Evolutionary conservation across 2,888 invertebrate species (phyloP).

Genomic region (Lissocephala sabroskyi): DNA sequence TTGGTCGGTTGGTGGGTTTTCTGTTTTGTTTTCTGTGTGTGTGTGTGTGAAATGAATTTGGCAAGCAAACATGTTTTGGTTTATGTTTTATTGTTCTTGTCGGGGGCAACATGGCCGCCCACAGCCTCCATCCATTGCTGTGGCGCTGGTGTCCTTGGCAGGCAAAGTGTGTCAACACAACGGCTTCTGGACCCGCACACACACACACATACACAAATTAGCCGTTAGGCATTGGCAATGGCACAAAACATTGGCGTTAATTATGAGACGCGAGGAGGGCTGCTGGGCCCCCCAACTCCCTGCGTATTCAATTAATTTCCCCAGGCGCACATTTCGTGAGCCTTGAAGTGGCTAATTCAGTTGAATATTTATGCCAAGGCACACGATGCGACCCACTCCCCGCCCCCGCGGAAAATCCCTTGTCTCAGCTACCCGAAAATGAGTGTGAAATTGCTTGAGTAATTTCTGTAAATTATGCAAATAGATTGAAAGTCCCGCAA

Average conservation of each 20-base stretch:
- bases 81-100: conserved; percentile 53
- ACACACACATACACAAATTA: conserved; percentile 1
- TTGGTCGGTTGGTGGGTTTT: not conserved
- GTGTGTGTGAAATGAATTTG: conserved; percentile 50
- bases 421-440: not conserved
- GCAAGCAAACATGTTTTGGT: conserved; percentile 60
- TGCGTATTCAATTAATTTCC: conserved; percentile 43
- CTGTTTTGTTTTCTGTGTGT: conserved; percentile 17
- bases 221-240: not conserved
- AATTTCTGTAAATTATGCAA: conserved; percentile 45
- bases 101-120: not conserved
- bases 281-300: conserved; percentile 2
- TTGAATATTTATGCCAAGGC: conserved; percentile 31
- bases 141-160: conserved; percentile 17
- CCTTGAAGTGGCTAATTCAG: not conserved
- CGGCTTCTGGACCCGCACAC: conserved; percentile 21
- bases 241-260: not conserved
- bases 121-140: conserved; percentile 8
- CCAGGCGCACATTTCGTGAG: conserved; percentile 43
- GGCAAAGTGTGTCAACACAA: conserved; percentile 6
- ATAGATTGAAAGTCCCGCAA: conserved; percentile 18
- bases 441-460: conserved; percentile 52
- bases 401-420: conserved; percentile 14
- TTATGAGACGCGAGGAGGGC: not conserved
- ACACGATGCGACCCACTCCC: no score